Percentiles rank a stretch among this genome's conserved stretches.
Evolutionary conservation across 1,140 invertebrate genomes (phyloP).

Genomic region (Drosophila yakuba): DNA sequence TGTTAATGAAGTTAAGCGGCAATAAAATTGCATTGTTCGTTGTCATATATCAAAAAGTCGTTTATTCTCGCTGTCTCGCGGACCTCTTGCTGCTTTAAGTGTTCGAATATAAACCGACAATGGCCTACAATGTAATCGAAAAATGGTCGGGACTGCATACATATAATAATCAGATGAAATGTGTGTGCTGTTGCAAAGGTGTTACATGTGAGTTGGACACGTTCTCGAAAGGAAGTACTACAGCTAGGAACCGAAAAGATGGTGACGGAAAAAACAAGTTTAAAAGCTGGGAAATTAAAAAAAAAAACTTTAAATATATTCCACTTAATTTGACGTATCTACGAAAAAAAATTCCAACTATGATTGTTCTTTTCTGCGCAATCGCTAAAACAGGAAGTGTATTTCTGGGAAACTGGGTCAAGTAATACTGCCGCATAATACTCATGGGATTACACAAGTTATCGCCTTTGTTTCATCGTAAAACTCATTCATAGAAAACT

Average conservation of each 20-base stretch:
- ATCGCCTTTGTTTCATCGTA: background rate
- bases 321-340: too few relatives aligned
- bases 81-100: constrained; percentile 59
- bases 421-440: background rate
- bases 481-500: constrained; percentile 29
- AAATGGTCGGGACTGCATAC: background rate
- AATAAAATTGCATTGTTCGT: constrained; percentile 79
- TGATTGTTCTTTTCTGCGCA: background rate
- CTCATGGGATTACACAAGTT: background rate
- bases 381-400: constrained; percentile 10
- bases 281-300: background rate
- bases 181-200: constrained; percentile 10
- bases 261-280: background rate
- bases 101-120: constrained; percentile 33
- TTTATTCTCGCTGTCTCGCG: constrained; percentile 38
- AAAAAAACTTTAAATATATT: background rate
- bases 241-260: background rate
- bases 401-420: background rate
- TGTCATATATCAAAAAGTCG: constrained; percentile 66
- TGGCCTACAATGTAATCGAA: constrained; percentile 27
- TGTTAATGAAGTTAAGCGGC: constrained; percentile 81
- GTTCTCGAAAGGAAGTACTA: constrained; percentile 3
- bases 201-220: constrained; percentile 10
- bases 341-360: too few relatives aligned
- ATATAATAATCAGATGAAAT: background rate